A percentile compares a stretch with the other conserved stretches of the same genome.
These are phyloP conservation scores for Meiosimyza platycephala DNA, from an alignment of 2,888 invertebrate genomes.

Conservation along the genomic window DNA sequence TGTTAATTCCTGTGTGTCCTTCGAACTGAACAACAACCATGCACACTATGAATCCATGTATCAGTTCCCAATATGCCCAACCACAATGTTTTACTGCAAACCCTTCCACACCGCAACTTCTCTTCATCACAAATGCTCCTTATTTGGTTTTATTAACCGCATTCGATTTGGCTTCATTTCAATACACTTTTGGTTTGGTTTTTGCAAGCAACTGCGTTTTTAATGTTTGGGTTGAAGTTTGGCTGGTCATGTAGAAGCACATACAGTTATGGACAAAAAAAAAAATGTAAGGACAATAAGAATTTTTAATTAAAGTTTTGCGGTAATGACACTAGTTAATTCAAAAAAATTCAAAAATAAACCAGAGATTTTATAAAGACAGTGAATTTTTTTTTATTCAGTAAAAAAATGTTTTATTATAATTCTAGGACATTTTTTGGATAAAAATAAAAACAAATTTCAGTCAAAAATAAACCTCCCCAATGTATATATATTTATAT, in stretches of 20 bases:
- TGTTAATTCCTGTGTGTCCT: slow-evolving; percentile 12
- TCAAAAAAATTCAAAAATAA: no score
- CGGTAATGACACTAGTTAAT: no score
- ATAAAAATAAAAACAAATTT: no score
- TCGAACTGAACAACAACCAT: background rate
- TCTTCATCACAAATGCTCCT: no score
- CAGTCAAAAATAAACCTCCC: no score
- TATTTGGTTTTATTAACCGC: slow-evolving; percentile 1
- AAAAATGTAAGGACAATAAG: no score
- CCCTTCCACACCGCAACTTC: no score
- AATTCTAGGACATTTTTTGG: no score
- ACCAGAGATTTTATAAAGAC: no score
- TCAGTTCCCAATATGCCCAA: slow-evolving; percentile 15
- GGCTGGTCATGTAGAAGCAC: background rate
- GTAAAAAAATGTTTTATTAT: no score
- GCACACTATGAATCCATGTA: background rate
- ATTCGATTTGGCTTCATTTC: slow-evolving; percentile 20
- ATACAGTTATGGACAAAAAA: background rate
- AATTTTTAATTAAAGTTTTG: no score
- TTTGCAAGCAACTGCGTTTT: slow-evolving; percentile 2
- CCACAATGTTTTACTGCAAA: slow-evolving; percentile 5
- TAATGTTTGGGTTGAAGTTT: slow-evolving; percentile 4
- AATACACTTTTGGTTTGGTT: slow-evolving; percentile 6
- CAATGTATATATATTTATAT: background rate
- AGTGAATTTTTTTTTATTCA: no score